These are phyloP conservation scores for Candidula unifasciata DNA, from an alignment of 2,888 invertebrate species.

Conservation along the genomic window DNA sequence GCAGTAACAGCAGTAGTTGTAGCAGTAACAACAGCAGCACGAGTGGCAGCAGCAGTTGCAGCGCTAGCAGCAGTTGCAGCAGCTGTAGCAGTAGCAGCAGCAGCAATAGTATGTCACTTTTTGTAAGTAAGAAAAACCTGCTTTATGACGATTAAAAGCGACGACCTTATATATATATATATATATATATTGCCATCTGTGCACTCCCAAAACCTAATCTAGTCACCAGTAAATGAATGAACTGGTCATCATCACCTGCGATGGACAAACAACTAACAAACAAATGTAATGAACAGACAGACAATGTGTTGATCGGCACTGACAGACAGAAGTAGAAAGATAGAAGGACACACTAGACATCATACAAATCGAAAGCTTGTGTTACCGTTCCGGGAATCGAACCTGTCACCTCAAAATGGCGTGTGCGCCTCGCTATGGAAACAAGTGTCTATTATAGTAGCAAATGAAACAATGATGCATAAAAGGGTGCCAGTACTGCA, in stretches of 20 bases:
- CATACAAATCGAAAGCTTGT: no score
- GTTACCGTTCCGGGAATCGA: no score
- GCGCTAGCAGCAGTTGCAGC: background rate
- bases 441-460: no score
- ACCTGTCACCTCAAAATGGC: no score
- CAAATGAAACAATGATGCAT: no score
- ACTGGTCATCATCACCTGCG: background rate
- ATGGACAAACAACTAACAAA: background rate
- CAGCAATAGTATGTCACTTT: background rate
- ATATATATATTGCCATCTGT: background rate
- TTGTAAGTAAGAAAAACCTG: background rate
- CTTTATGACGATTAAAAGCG: background rate
- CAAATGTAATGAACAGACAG: no score
- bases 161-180: background rate
- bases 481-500: no score
- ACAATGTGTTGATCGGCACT: no score
- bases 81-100: background rate
- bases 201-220: background rate
- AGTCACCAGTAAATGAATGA: background rate
- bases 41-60: background rate
- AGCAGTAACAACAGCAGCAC: background rate
- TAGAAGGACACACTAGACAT: no score
- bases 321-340: no score
- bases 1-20: background rate
- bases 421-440: no score